Conservation (phyloP, 2,888 invertebrate genomes). For the Cephalotes varians region DNA sequence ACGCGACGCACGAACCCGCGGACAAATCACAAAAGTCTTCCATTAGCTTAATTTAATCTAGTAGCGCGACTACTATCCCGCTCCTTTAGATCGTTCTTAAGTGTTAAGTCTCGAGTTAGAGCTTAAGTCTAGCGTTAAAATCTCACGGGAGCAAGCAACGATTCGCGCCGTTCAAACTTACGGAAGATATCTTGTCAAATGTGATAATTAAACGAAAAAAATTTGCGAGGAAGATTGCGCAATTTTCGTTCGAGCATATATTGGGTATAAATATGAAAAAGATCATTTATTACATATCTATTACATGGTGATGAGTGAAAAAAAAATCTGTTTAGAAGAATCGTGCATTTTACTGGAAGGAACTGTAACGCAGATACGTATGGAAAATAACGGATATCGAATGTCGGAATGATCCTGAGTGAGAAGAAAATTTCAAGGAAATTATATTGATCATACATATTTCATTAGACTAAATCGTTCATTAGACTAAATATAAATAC, state of each 20-base stretch:
- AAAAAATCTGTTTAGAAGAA: not conserved
- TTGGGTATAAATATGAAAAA: not conserved
- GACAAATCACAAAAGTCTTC: constrained; percentile 84
- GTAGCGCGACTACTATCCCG: not conserved
- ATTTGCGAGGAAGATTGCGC: not conserved
- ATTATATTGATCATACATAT: not conserved
- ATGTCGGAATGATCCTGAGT: not conserved
- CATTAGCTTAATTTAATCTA: constrained; percentile 71
- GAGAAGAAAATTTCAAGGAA: constrained; percentile 6
- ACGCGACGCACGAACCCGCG: constrained; percentile 68
- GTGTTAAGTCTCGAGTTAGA: constrained; percentile 34
- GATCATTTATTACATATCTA: constrained; percentile 3
- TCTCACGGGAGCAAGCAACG: constrained; percentile 29
- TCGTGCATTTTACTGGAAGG: not conserved
- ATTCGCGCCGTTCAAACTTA: not conserved
- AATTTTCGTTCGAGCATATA: not conserved
- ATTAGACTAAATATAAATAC: constrained; percentile 7
- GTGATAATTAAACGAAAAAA: constrained; percentile 2
- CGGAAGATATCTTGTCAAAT: not conserved
- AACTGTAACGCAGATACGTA: not conserved
- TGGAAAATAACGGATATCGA: constrained; percentile 10
- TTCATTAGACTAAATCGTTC: constrained; percentile 6
- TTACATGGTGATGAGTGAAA: not conserved
- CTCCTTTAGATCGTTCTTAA: constrained; percentile 17
- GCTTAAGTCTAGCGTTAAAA: constrained; percentile 55